Percentiles rank a stretch among this genome's conserved stretches.
Evolutionary conservation across 2,113 vertebrate genomes (phyloP).

Genomic region (Ascaphus truei): DNA sequence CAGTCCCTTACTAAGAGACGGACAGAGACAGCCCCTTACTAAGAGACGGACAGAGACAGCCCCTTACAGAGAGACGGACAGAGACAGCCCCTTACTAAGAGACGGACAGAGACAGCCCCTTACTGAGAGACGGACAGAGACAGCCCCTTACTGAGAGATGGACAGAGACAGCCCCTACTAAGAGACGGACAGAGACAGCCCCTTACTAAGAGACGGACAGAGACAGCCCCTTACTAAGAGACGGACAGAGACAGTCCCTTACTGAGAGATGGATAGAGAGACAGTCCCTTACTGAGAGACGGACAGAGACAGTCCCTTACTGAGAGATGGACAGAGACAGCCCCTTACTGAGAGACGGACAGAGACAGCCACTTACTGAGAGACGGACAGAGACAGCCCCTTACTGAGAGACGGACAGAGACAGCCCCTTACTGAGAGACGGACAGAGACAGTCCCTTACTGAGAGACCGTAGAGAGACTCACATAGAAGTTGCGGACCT

Average conservation of each 20-base stretch:
- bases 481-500: constrained; percentile 81
- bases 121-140: not conserved
- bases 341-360: not conserved
- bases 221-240: constrained; percentile 35
- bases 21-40: too few relatives aligned
- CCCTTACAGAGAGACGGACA: not conserved
- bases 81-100: not conserved
- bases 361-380: constrained; percentile 65
- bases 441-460: not conserved
- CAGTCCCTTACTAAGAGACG: not conserved
- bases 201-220: not conserved
- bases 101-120: constrained; percentile 34
- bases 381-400: not conserved
- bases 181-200: not conserved
- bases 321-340: not conserved
- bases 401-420: not conserved
- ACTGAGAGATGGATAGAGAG: not conserved
- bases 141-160: not conserved
- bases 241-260: not conserved
- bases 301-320: not conserved
- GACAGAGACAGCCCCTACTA: not conserved
- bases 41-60: too few relatives aligned
- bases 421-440: not conserved
- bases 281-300: too few relatives aligned
- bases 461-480: constrained; percentile 43